Percentiles rank a stretch among this genome's conserved stretches.
Conservation (phyloP, 2,888 invertebrate species). For the Spialia ferax region DNA sequence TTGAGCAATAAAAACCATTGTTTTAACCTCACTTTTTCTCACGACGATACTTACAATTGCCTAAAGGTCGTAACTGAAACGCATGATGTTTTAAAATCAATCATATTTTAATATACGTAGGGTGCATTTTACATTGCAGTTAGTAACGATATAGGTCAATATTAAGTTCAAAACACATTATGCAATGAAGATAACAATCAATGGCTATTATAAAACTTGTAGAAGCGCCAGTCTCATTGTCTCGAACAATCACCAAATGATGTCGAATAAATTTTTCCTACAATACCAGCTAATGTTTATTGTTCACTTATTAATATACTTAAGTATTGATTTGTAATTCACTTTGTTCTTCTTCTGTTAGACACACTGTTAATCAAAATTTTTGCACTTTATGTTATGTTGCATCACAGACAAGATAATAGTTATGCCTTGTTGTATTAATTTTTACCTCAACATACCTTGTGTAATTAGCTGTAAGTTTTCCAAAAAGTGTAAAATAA, state of each 20-base stretch:
- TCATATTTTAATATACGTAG: neutral
- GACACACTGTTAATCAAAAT: neutral
- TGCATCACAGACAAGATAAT: too few relatives aligned
- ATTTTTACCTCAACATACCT: too few relatives aligned
- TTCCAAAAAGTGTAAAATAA: too few relatives aligned
- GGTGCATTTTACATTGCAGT: neutral
- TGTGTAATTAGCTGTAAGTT: too few relatives aligned
- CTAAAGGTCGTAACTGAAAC: neutral
- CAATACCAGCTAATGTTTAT: neutral
- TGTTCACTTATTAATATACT: conserved; percentile 2
- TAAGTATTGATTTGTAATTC: neutral
- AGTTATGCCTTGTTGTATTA: too few relatives aligned
- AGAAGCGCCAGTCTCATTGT: conserved; percentile 1
- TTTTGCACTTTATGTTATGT: neutral
- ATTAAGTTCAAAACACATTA: neutral
- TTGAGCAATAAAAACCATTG: neutral
- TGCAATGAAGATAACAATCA: conserved; percentile 3
- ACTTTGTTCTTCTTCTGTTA: neutral
- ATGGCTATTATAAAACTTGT: conserved; percentile 8
- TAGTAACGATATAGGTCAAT: neutral
- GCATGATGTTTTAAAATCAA: neutral
- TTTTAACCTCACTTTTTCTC: neutral
- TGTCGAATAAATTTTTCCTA: neutral
- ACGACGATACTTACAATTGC: neutral
- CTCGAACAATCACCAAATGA: neutral